Evolutionary conservation across 2,888 invertebrate species (phyloP).

Genomic region (Lepidonotus clava): DNA sequence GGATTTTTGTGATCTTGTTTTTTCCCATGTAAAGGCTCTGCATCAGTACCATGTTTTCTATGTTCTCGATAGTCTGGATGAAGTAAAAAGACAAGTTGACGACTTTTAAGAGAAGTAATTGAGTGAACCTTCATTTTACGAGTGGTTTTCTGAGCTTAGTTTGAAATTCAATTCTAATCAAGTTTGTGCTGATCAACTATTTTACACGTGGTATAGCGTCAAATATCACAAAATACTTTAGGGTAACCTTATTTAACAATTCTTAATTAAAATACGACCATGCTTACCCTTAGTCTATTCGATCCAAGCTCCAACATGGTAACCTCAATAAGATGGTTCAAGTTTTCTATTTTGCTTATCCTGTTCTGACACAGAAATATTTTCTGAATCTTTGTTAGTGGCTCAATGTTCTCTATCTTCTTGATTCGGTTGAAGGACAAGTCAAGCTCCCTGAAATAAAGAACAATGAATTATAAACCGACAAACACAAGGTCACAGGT

Average conservation of each 20-base stretch:
- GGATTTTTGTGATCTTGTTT: conserved; percentile 94
- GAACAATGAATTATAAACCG: too few species aligned
- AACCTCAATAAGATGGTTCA: conserved; percentile 89
- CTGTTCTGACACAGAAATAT: conserved; percentile 94
- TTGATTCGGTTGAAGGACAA: conserved; percentile 96
- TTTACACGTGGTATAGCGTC: too few species aligned
- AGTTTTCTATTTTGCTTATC: conserved; percentile 91
- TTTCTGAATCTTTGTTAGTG: conserved; percentile 88
- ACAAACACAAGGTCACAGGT: too few species aligned
- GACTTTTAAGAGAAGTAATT: too few species aligned
- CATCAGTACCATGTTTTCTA: conserved; percentile 88
- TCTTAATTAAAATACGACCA: too few species aligned
- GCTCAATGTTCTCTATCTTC: conserved; percentile 90
- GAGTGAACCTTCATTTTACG: too few species aligned
- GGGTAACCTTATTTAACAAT: too few species aligned
- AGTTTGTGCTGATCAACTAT: too few species aligned
- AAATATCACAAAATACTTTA: too few species aligned
- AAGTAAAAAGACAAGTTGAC: too few species aligned
- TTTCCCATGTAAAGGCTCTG: conserved; percentile 93
- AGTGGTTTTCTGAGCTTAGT: neutral
- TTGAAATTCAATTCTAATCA: conserved; percentile 25
- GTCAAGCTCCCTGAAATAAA: conserved; percentile 84
- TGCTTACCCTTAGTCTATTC: conserved; percentile 88
- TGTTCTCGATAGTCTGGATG: conserved; percentile 90
- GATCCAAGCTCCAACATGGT: conserved; percentile 95